These are phyloP conservation scores for Dolichallabes microphthalmus DNA, from an alignment of 2,113 vertebrate genomes.

Conservation along the genomic window DNA sequence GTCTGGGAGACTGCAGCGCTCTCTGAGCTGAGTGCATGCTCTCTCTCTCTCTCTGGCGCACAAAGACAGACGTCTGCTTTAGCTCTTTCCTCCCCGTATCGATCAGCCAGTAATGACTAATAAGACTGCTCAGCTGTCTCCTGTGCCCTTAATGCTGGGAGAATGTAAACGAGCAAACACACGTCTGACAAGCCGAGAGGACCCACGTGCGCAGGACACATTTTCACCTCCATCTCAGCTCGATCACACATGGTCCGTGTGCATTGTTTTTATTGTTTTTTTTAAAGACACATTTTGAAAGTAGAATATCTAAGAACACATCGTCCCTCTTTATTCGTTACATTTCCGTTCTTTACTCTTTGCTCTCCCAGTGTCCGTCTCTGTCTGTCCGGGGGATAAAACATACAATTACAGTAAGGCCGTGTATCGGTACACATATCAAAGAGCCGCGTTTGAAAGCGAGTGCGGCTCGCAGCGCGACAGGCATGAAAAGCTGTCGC, in stretches of 20 bases:
- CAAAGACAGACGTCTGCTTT: constrained; percentile 67
- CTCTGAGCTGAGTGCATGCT: constrained; percentile 20
- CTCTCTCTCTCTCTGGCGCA: constrained; percentile 54
- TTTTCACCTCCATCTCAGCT: constrained; percentile 30
- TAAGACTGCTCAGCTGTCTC: constrained; percentile 56
- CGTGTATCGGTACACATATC: constrained; percentile 49
- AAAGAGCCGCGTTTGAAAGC: constrained; percentile 51
- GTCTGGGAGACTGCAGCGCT: constrained; percentile 44
- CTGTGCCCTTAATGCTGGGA: constrained; percentile 50
- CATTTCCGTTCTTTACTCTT: constrained; percentile 29
- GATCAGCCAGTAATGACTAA: constrained; percentile 62
- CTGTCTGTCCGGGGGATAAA: constrained; percentile 43
- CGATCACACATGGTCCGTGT: constrained; percentile 18
- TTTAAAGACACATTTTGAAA: no score
- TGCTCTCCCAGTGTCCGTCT: constrained; percentile 20
- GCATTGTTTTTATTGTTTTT: background rate
- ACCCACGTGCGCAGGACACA: constrained; percentile 8
- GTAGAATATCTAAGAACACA: background rate
- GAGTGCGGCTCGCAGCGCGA: constrained; percentile 42
- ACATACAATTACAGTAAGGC: constrained; percentile 45
- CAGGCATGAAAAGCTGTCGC: constrained; percentile 53
- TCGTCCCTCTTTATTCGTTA: background rate
- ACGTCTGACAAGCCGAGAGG: constrained; percentile 34
- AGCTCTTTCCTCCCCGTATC: constrained; percentile 62
- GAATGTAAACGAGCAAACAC: constrained; percentile 49